phyloP scores from a whole-genome alignment of 2,888 invertebrate genomes.

The Smittia aterrima region DNA sequence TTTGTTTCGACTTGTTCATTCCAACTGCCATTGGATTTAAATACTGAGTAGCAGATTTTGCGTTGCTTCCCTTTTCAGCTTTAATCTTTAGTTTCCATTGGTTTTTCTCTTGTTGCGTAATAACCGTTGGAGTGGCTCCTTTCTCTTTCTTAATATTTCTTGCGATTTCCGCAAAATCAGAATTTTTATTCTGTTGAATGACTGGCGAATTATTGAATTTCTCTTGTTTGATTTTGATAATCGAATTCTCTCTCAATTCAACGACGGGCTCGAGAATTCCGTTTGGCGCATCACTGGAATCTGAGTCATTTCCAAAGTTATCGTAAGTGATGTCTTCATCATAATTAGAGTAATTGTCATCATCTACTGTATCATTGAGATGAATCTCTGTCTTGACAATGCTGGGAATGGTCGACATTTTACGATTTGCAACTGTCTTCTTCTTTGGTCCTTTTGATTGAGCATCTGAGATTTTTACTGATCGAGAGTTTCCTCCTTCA shows the following conservation, averaged over 20 bases:
- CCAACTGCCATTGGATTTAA: constrained; percentile 23
- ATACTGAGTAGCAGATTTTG: background rate
- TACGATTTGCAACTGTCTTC: constrained; percentile 14
- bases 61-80: background rate
- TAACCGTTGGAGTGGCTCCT: background rate
- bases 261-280: background rate
- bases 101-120: background rate
- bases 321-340: constrained; percentile 37
- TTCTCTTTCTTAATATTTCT: constrained; percentile 27
- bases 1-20: background rate
- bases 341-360: constrained; percentile 11
- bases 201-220: background rate
- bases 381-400: background rate
- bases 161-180: background rate
- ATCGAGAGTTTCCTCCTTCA: background rate
- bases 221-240: constrained; percentile 10
- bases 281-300: background rate
- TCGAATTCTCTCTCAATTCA: constrained; percentile 5
- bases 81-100: background rate
- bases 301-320: constrained; percentile 18
- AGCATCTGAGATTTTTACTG: background rate
- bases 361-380: background rate
- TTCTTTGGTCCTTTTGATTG: background rate
- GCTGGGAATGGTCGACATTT: background rate
- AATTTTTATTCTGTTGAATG: background rate